Percentiles rank a stretch among this genome's conserved stretches.
These are phyloP conservation scores for Malthinus flaveolus DNA, from an alignment of 2,888 invertebrate genomes.

Conservation along the genomic window DNA sequence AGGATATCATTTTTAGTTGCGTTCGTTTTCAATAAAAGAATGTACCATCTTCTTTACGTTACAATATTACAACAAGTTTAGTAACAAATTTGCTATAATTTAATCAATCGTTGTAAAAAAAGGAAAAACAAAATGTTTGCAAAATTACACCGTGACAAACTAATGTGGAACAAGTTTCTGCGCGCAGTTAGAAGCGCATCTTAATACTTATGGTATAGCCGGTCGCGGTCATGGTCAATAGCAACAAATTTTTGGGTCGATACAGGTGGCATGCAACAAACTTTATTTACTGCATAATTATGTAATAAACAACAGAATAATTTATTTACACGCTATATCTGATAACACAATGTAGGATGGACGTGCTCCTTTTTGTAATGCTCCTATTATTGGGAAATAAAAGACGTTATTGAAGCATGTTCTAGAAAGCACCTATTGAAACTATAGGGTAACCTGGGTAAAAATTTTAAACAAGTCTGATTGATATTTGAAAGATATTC, in stretches of 20 bases:
- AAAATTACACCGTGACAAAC: slow-evolving; percentile 2
- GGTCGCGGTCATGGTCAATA: slow-evolving; percentile 18
- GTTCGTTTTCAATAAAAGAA: too few species aligned
- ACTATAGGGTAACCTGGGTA: too few species aligned
- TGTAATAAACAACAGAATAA: neutral
- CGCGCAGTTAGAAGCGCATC: slow-evolving; percentile 1
- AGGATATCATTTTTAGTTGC: too few species aligned
- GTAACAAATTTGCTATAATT: too few species aligned
- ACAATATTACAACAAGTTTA: too few species aligned
- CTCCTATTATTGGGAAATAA: neutral
- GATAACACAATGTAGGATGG: neutral
- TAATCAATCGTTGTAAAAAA: too few species aligned
- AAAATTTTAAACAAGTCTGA: too few species aligned
- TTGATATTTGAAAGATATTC: too few species aligned
- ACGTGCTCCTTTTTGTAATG: neutral
- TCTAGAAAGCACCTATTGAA: too few species aligned
- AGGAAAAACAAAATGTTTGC: neutral
- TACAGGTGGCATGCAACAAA: slow-evolving; percentile 11
- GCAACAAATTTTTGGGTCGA: slow-evolving; percentile 13
- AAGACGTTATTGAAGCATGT: neutral
- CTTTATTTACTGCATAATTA: slow-evolving; percentile 15
- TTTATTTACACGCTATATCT: neutral
- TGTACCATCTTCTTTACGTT: too few species aligned
- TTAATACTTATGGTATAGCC: neutral
- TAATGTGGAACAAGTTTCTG: neutral